Percentiles rank a stretch among this genome's conserved stretches.
These are phyloP conservation scores for Synchiropus splendidus DNA, from an alignment of 2,113 vertebrate genomes.

Conservation along the genomic window DNA sequence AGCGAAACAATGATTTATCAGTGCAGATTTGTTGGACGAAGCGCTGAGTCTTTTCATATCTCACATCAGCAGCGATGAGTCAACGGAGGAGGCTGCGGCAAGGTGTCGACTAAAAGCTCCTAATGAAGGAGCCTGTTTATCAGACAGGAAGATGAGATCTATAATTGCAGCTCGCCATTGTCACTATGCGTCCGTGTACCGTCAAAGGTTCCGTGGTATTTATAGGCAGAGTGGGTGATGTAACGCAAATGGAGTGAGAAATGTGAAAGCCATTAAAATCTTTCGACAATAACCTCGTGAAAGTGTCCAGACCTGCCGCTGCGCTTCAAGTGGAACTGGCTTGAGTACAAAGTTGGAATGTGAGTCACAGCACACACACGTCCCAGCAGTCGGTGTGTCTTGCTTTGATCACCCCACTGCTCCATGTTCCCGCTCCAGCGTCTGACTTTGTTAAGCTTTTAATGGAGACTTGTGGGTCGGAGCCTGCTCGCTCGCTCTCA, in stretches of 20 bases:
- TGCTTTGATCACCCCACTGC: slow-evolving; percentile 29
- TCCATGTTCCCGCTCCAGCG: slow-evolving; percentile 22
- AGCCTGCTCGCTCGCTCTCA: slow-evolving; percentile 25
- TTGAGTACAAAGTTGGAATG: slow-evolving; percentile 14
- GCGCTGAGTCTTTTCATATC: slow-evolving; percentile 32
- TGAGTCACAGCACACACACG: slow-evolving; percentile 3
- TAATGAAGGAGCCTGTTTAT: slow-evolving; percentile 41
- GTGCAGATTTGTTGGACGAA: slow-evolving; percentile 39
- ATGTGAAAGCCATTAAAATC: too few species aligned
- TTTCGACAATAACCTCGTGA: background rate
- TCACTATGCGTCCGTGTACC: slow-evolving; percentile 37
- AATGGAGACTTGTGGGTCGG: slow-evolving; percentile 28
- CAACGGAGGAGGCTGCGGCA: slow-evolving; percentile 26
- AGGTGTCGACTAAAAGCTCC: slow-evolving; percentile 49
- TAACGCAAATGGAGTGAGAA: too few species aligned
- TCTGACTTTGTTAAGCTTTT: slow-evolving; percentile 23
- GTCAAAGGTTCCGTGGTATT: slow-evolving; percentile 18
- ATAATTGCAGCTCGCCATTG: slow-evolving; percentile 45
- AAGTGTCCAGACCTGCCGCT: slow-evolving; percentile 21
- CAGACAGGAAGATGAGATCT: slow-evolving; percentile 40
- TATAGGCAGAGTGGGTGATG: slow-evolving; percentile 18
- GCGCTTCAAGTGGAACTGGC: slow-evolving; percentile 20
- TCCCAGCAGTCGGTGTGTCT: slow-evolving; percentile 2
- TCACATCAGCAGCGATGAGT: slow-evolving; percentile 38
- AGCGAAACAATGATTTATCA: too few species aligned